A percentile compares a stretch with the other conserved stretches of the same genome.
Evolutionary conservation across 2,797 vertebrate species (phyloP).

Genomic region (Danio kyathit): DNA sequence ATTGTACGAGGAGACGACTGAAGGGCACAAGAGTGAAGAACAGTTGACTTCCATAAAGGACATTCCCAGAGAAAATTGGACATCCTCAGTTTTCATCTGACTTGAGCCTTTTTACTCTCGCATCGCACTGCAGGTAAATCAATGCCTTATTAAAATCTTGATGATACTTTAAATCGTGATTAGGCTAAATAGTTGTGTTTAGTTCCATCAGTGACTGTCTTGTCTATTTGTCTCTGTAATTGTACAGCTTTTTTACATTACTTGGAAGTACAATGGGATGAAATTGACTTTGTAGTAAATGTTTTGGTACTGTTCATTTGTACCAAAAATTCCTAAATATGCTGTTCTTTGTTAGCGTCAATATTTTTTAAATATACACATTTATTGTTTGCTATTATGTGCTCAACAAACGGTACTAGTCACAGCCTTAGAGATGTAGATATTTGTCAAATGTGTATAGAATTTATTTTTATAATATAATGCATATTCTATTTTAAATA

Average conservation of each 20-base stretch:
- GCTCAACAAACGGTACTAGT: background rate
- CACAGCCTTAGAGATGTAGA: background rate
- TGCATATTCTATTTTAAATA: background rate
- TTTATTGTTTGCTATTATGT: background rate
- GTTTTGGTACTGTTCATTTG: background rate
- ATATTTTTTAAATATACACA: background rate
- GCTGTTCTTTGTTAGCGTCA: background rate
- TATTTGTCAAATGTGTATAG: background rate
- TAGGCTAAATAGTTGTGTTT: background rate
- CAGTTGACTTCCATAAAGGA: constrained; percentile 47
- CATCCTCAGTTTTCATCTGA: constrained; percentile 3
- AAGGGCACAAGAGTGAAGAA: constrained; percentile 72
- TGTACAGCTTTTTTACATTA: background rate
- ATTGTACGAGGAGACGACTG: constrained; percentile 69
- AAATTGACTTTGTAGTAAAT: background rate
- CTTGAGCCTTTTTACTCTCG: background rate
- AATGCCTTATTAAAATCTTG: background rate
- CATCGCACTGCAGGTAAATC: constrained; percentile 25
- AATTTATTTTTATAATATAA: background rate
- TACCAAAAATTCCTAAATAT: background rate
- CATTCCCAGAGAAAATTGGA: constrained; percentile 52
- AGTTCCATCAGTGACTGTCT: background rate
- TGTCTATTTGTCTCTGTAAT: background rate
- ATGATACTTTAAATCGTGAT: background rate
- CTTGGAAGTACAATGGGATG: background rate